Conservation (phyloP, 2,888 invertebrate species). For the Sturmia bella region DNA sequence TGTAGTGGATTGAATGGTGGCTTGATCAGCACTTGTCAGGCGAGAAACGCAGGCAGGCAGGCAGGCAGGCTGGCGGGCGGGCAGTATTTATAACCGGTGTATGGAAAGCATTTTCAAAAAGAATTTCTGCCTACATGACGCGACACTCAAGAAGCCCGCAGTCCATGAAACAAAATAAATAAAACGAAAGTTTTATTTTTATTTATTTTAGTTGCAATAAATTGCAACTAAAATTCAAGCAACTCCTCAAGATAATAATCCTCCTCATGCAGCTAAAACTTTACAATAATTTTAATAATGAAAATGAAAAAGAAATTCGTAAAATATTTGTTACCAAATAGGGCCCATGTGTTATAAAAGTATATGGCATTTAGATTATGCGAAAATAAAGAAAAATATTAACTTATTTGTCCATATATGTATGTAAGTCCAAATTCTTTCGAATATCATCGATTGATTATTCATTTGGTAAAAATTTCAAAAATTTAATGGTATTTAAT, state of each 20-base stretch:
- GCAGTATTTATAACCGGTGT: neutral
- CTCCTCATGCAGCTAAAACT: too few species aligned
- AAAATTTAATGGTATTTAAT: too few species aligned
- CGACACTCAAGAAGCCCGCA: neutral
- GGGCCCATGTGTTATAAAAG: too few species aligned
- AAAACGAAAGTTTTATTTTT: conserved; percentile 41
- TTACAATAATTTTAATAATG: too few species aligned
- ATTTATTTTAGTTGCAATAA: conserved; percentile 6
- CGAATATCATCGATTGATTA: too few species aligned
- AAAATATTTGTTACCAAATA: too few species aligned
- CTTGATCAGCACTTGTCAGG: conserved; percentile 17
- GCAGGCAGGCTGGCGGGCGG: conserved; percentile 30
- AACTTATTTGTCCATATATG: too few species aligned
- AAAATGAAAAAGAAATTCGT: too few species aligned
- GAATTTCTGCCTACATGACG: conserved; percentile 42
- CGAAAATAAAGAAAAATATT: too few species aligned
- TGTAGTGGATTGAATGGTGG: conserved; percentile 8
- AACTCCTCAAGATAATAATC: neutral
- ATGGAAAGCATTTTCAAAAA: conserved; percentile 22
- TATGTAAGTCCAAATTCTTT: too few species aligned
- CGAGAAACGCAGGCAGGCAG: neutral
- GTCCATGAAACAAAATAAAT: neutral
- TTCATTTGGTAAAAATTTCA: too few species aligned
- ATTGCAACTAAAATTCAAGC: neutral
- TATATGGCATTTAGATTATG: too few species aligned